A percentile compares a stretch with the other conserved stretches of the same genome.
Conservation (phyloP, 2,888 invertebrate genomes). For the Morpho deidamia region DNA sequence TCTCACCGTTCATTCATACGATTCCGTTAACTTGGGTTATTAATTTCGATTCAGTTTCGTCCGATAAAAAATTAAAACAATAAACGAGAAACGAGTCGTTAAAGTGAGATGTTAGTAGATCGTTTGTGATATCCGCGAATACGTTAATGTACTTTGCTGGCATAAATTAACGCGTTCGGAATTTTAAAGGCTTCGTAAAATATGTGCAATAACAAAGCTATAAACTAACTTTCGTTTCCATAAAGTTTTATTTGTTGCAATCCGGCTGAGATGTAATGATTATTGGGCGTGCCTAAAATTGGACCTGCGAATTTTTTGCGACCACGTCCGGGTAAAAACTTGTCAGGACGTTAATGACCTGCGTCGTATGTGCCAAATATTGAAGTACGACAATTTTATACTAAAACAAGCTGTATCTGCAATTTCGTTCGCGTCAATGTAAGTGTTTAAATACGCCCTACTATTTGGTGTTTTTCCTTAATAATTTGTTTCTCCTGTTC, state of each 20-base stretch:
- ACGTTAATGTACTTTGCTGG: background rate
- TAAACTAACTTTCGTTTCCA: conserved; percentile 22
- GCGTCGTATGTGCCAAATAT: background rate
- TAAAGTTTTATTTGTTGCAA: conserved; percentile 21
- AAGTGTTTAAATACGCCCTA: too few relatives aligned
- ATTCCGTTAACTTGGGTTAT: background rate
- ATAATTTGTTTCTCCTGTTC: too few relatives aligned
- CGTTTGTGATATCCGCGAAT: background rate
- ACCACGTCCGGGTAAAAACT: conserved; percentile 3
- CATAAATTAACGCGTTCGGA: conserved; percentile 5
- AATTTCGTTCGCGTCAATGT: too few relatives aligned
- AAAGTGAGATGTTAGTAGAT: background rate
- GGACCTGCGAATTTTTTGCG: conserved; percentile 10
- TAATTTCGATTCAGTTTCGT: background rate
- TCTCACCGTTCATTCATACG: conserved; percentile 7
- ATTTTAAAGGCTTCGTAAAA: conserved; percentile 10
- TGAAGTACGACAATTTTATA: too few relatives aligned
- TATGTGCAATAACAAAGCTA: conserved; percentile 12
- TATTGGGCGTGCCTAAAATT: conserved; percentile 5
- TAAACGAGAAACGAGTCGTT: background rate
- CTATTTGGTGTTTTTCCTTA: too few relatives aligned
- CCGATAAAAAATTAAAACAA: background rate
- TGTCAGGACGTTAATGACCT: background rate
- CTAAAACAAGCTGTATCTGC: too few relatives aligned
- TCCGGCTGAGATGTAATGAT: conserved; percentile 12